phyloP scores from a whole-genome alignment of 1,140 invertebrate genomes.

The Delia radicum region DNA sequence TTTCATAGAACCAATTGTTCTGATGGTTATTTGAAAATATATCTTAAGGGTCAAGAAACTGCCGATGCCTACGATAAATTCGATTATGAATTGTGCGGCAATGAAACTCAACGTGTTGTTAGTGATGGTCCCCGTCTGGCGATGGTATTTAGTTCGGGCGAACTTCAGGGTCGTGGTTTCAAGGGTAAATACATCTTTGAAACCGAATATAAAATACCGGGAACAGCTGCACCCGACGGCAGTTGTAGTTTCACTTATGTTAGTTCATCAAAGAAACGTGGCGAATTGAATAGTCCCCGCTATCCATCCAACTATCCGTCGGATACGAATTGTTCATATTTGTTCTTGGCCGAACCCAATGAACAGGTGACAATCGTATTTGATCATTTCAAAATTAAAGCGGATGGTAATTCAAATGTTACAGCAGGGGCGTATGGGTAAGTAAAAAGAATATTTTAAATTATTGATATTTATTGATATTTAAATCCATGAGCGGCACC shows the following conservation, averaged over 20 bases:
- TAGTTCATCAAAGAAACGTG: slow-evolving; percentile 79
- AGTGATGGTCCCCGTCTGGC: slow-evolving; percentile 91
- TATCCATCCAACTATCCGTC: slow-evolving; percentile 95
- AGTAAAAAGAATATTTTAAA: slow-evolving; percentile 32
- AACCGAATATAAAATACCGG: slow-evolving; percentile 89
- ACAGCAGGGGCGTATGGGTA: slow-evolving; percentile 66
- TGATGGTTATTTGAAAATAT: slow-evolving; percentile 88
- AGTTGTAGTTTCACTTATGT: slow-evolving; percentile 89
- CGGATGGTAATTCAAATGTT: slow-evolving; percentile 63
- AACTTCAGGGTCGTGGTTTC: slow-evolving; percentile 85
- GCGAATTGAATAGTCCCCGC: slow-evolving; percentile 92
- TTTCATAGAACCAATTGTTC: slow-evolving; percentile 68
- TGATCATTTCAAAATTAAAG: slow-evolving; percentile 86
- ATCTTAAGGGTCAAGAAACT: slow-evolving; percentile 90
- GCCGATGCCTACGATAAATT: slow-evolving; percentile 90
- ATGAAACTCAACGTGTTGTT: slow-evolving; percentile 68
- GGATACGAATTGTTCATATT: slow-evolving; percentile 89
- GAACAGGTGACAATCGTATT: slow-evolving; percentile 92
- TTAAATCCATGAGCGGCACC: too few relatives aligned
- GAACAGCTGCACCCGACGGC: slow-evolving; percentile 86
- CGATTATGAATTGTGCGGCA: slow-evolving; percentile 89
- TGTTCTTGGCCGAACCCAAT: slow-evolving; percentile 79
- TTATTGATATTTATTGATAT: too few relatives aligned
- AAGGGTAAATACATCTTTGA: slow-evolving; percentile 67
- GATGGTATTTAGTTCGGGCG: slow-evolving; percentile 89